Base-by-base conservation (phyloP, 2,797 vertebrate species). In the Telmatherina bonti region DNA sequence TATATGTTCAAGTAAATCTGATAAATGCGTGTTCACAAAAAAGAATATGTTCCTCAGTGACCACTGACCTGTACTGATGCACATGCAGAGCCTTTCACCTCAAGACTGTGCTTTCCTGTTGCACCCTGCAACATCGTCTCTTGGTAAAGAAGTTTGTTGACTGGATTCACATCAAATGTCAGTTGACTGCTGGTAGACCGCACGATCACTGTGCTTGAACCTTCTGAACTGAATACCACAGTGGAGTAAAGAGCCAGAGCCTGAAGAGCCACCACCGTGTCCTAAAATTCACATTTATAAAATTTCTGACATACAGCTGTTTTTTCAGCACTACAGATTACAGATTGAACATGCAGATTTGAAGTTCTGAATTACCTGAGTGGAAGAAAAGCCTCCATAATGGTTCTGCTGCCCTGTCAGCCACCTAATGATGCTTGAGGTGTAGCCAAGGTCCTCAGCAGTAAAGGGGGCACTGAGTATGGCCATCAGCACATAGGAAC, bases 111-210 rank as follows among this genome's bases (percentile, higher is more conserved):
- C 9, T 80, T 89, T 11, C 73, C 94, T n/a, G 86, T 59, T 22
- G 90, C 16, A 1, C 61, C 59, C 63, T 87, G 76, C 74, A 97
- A 81, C 15, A 72, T 31, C 73, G 83, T 74, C 77, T 92, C 92
- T 88, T 97, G 96, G 54, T 95, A 91, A 29, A 96, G 88, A 59
- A 97, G 87, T 59, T 94, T 94, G 89, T 95, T 96, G 72, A 83
- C 76, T n/a, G 85, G 88, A 67, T 95, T 91, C 49, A 97, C 73
- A 5, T 0, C 76, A 76, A 97, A 93, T 43, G 2, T 30, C 53
- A 87, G 74, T 83, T 93, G 91, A 24, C 63, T 79, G 35, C 81
- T 82, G 62, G 89, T 76, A 61, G 93, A 88, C 61, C 86, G 81
- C 55, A 96, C 88, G 9, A 52, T 84, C 49, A 96, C 92, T 8